Base-by-base conservation (phyloP, 2,888 invertebrate species). In the Papilio gigon region DNA sequence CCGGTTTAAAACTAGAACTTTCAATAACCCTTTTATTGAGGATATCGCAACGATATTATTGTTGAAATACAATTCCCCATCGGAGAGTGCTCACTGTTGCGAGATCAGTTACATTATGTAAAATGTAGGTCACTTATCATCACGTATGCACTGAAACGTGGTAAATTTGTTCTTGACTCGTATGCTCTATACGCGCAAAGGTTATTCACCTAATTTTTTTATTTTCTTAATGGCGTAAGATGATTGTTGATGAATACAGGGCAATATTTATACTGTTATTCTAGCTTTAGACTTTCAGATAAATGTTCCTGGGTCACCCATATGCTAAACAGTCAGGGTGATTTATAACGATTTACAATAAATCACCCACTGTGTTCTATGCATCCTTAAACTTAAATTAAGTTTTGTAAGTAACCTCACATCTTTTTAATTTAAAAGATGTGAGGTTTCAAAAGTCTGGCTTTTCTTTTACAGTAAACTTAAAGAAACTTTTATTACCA, bases 51-150 rank as follows among this genome's bases (percentile, higher is more conserved):
- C 20, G 59, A 60, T 42, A 68, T 68, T 64, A 42, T 42, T 69
- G 59, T 65, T 65, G 65, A 53, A 69, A 69, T 53, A 53, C 30
- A 61, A 69, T 69, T 65, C 65, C 35, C 69, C 69, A 69, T 65
- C 44, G 44, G 61, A 37, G 63, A 61, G 60, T 65, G 60, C 60
- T 50, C 17, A 47, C 40, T 59, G 35, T 69, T 69, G 69, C 61
- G 65, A 61, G 65, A 69, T 61, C 30, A 44, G 63, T 69, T 69
- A 65, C 65, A 65, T 65, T 69, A 69, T 33, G 33, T 61, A 25
- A 53, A 65, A 69, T 69, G 44, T 69, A 56, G 65, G 61, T 65
- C 5, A 40, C 42, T 69, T 69, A 65, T 65, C 65, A 61, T 69
- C 65, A 69, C 65, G 65, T 69, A 53, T 53, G 42, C 40, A 69